These are phyloP conservation scores for Agapetus fuscipes DNA, from an alignment of 2,888 invertebrate species.

Conservation along the genomic window DNA sequence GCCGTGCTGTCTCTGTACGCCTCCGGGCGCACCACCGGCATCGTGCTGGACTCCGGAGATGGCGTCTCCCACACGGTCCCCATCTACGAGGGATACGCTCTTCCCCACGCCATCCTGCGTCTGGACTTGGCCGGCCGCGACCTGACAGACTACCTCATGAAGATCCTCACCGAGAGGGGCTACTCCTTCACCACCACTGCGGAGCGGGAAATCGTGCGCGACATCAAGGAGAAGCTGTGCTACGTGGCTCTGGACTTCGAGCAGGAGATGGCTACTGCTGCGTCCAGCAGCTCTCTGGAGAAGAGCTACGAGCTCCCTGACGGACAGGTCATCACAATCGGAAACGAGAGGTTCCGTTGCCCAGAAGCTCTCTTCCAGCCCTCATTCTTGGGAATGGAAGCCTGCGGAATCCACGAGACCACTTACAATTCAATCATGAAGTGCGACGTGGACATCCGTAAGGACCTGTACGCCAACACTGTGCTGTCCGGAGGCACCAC, in stretches of 20 bases:
- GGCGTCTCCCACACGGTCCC: slow-evolving; percentile 67
- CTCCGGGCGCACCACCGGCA: slow-evolving; percentile 64
- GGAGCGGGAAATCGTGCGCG: slow-evolving; percentile 50
- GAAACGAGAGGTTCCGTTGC: slow-evolving; percentile 64
- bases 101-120: slow-evolving; percentile 40
- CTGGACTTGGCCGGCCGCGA: slow-evolving; percentile 51
- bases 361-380: slow-evolving; percentile 68
- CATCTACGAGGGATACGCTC: slow-evolving; percentile 52
- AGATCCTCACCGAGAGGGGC: slow-evolving; percentile 48
- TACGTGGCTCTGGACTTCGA: slow-evolving; percentile 50
- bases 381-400: slow-evolving; percentile 63
- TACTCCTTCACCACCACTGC: slow-evolving; percentile 49
- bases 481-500: slow-evolving; percentile 78
- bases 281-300: slow-evolving; percentile 51
- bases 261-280: slow-evolving; percentile 54
- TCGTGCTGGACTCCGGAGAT: slow-evolving; percentile 63
- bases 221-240: slow-evolving; percentile 55
- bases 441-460: slow-evolving; percentile 73
- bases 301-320: slow-evolving; percentile 60
- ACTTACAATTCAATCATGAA: slow-evolving; percentile 48
- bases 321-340: slow-evolving; percentile 51
- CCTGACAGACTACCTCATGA: slow-evolving; percentile 51
- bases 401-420: slow-evolving; percentile 66
- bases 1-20: slow-evolving; percentile 65
- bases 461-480: slow-evolving; percentile 78